phyloP scores from a whole-genome alignment of 2,888 invertebrate genomes.

The Mechanitis mazaeus region DNA sequence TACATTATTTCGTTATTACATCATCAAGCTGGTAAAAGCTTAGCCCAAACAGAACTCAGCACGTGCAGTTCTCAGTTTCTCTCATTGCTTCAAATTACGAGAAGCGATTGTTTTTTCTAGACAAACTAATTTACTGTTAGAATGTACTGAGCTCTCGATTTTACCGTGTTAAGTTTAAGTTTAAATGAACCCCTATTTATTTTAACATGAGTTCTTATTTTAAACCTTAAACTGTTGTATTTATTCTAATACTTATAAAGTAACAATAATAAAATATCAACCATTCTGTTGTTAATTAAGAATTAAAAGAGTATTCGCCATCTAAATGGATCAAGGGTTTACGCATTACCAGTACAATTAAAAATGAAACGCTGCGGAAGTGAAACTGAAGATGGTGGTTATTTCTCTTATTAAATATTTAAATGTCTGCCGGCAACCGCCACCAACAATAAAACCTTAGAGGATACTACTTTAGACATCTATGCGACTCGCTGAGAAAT shows the following conservation, averaged over 20 bases:
- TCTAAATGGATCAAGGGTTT: constrained; percentile 2
- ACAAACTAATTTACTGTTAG: constrained; percentile 27
- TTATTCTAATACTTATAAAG: background rate
- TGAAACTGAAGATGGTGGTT: constrained; percentile 12
- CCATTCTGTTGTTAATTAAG: background rate
- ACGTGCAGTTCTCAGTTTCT: constrained; percentile 6
- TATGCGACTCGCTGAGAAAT: background rate
- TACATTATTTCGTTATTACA: too few species aligned
- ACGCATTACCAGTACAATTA: constrained; percentile 9
- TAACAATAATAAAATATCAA: background rate
- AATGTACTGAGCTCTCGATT: constrained; percentile 15
- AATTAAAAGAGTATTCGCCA: background rate
- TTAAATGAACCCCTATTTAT: constrained; percentile 6
- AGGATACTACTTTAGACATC: background rate
- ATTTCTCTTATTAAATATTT: constrained; percentile 25
- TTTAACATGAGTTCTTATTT: constrained; percentile 3
- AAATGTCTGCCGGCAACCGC: constrained; percentile 13
- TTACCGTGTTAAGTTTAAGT: constrained; percentile 6
- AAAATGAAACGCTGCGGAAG: background rate
- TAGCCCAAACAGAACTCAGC: constrained; percentile 1
- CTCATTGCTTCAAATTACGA: constrained; percentile 5
- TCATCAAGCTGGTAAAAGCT: background rate
- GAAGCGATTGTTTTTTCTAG: constrained; percentile 17
- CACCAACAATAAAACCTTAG: constrained; percentile 19
- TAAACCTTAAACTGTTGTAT: background rate